Percentiles rank a stretch among this genome's conserved stretches.
These are phyloP conservation scores for Oncorhynchus kisutch DNA, from an alignment of 2,113 vertebrate genomes.

Conservation along the genomic window DNA sequence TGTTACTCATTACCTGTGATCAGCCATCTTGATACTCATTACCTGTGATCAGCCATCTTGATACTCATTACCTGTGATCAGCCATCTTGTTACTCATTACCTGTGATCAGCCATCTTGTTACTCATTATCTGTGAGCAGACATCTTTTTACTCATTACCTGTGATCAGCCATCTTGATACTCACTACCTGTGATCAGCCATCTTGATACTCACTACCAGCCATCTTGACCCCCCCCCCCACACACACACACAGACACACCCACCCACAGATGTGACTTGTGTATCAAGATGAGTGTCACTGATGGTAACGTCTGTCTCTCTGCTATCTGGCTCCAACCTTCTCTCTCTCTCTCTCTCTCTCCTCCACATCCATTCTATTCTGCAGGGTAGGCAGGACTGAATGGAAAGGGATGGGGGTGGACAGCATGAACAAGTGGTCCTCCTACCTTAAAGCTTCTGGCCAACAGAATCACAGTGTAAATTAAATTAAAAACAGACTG, in stretches of 20 bases:
- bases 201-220: background rate
- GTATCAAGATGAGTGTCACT: background rate
- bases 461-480: background rate
- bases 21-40: too few relatives aligned
- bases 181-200: too few relatives aligned
- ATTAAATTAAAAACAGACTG: background rate
- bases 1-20: too few relatives aligned
- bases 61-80: too few relatives aligned
- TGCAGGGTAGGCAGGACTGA: conserved; percentile 28
- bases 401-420: conserved; percentile 32
- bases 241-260: background rate
- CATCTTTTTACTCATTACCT: too few relatives aligned
- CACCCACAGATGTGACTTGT: background rate
- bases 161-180: too few relatives aligned
- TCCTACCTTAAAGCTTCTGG: background rate
- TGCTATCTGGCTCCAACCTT: background rate
- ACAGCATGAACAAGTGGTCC: conserved; percentile 8
- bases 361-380: background rate
- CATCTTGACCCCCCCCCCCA: background rate
- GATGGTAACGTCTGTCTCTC: background rate
- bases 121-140: too few relatives aligned
- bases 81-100: too few relatives aligned
- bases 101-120: background rate
- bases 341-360: background rate
- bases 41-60: too few relatives aligned